Evolutionary conservation across 2,888 invertebrate genomes (phyloP).

Genomic region (Caenorhabditis afra): DNA sequence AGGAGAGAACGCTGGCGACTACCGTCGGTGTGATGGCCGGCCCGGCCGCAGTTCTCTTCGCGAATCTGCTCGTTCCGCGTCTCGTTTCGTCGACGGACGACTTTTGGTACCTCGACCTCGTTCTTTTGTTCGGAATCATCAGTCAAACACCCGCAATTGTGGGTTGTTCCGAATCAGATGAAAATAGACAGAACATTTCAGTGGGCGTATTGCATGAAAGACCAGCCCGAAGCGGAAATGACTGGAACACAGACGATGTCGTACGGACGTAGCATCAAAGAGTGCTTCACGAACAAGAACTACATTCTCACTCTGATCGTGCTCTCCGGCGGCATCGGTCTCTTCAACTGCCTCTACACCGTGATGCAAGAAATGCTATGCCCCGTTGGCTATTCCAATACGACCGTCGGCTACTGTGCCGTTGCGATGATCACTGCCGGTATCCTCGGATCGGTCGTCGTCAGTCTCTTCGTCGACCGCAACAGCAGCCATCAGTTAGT

Average conservation of each 20-base stretch:
- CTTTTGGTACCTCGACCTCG: neutral
- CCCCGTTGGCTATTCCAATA: constrained; percentile 24
- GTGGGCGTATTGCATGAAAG: too few species aligned
- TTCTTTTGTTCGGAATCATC: neutral
- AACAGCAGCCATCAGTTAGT: neutral
- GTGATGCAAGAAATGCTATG: constrained; percentile 33
- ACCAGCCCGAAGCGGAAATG: too few species aligned
- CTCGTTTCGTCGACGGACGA: constrained; percentile 12
- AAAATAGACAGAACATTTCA: too few species aligned
- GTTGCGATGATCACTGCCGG: constrained; percentile 22
- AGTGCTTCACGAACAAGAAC: constrained; percentile 1
- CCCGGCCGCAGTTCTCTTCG: constrained; percentile 21
- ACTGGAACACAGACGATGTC: too few species aligned
- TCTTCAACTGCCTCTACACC: constrained; percentile 44
- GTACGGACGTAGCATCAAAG: neutral
- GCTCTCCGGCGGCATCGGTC: constrained; percentile 39
- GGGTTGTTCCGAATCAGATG: too few species aligned
- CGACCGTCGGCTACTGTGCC: constrained; percentile 14
- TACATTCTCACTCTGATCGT: constrained; percentile 5
- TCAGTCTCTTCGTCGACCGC: constrained; percentile 6
- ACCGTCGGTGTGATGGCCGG: constrained; percentile 21
- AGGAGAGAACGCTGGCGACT: constrained; percentile 21
- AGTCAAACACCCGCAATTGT: neutral
- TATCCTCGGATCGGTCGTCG: constrained; percentile 12
- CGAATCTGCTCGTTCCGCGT: constrained; percentile 6